Percentiles rank a stretch among this genome's conserved stretches.
These are phyloP conservation scores for Silurus meridionalis DNA, from an alignment of 2,113 vertebrate species.

Conservation along the genomic window DNA sequence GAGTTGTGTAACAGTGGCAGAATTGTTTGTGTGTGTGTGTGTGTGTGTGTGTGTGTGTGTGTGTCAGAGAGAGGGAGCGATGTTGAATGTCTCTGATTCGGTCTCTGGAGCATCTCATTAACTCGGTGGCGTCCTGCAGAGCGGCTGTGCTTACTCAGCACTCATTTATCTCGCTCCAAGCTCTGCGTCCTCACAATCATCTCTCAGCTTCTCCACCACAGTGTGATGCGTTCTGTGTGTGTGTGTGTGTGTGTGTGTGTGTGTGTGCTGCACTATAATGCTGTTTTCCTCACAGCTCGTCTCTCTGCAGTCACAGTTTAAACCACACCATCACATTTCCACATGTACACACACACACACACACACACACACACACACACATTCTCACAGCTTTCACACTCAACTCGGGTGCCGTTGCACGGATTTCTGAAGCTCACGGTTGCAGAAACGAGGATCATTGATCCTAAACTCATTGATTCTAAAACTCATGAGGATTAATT, in stretches of 20 bases:
- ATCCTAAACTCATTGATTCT: no score
- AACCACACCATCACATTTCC: not conserved
- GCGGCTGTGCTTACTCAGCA: conserved; percentile 5
- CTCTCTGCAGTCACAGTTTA: not conserved
- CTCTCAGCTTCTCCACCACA: not conserved
- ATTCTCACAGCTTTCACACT: not conserved
- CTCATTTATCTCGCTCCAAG: not conserved
- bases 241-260: conserved; percentile 11
- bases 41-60: no score
- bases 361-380: not conserved
- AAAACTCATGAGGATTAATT: no score
- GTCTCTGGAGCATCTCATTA: conserved; percentile 2
- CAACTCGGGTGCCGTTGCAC: no score
- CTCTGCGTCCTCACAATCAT: not conserved
- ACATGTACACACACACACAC: not conserved
- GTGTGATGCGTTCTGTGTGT: conserved; percentile 14
- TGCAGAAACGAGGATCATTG: no score
- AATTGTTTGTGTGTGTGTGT: not conserved
- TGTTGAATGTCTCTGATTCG: not conserved
- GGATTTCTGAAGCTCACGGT: no score
- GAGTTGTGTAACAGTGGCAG: not conserved
- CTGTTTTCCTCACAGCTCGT: not conserved
- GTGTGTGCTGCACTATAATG: conserved; percentile 6
- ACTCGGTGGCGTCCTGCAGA: not conserved
- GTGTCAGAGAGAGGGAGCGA: not conserved